Conservation (phyloP, 2,797 vertebrate genomes). For the Falco peregrinus region DNA sequence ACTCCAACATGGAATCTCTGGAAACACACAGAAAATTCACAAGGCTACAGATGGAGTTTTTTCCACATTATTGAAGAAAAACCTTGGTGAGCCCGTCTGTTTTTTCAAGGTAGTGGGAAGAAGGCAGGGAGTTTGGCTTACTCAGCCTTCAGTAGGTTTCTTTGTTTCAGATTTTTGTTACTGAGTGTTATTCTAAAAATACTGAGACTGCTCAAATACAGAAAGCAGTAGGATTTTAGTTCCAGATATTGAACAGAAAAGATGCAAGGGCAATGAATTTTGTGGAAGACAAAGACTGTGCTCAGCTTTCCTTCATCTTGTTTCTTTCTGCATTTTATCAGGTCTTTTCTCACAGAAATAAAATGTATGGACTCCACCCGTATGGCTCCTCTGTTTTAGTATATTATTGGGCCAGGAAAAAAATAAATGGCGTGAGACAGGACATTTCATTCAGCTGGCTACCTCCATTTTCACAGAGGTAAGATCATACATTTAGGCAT, state of each 20-base stretch:
- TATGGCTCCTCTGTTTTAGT: background rate
- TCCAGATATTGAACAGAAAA: background rate
- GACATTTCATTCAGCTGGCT: background rate
- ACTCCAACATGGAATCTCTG: background rate
- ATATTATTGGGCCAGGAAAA: background rate
- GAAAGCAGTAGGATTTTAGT: background rate
- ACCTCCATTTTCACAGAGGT: background rate
- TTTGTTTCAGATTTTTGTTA: background rate
- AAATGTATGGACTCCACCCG: background rate
- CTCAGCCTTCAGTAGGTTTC: background rate
- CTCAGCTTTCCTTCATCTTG: background rate
- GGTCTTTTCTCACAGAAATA: background rate
- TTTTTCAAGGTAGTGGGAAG: background rate
- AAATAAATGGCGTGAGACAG: background rate
- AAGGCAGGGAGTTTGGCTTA: background rate
- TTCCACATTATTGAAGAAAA: background rate
- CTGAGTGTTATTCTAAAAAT: background rate
- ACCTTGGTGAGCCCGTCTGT: background rate
- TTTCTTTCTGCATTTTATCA: background rate
- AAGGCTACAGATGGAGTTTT: background rate
- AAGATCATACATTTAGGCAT: background rate
- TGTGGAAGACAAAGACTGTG: background rate
- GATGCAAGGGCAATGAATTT: background rate
- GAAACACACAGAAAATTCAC: background rate
- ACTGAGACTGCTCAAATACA: background rate